phyloP scores from a whole-genome alignment of 2,888 invertebrate genomes.

The Didymodactylos carnosus region DNA sequence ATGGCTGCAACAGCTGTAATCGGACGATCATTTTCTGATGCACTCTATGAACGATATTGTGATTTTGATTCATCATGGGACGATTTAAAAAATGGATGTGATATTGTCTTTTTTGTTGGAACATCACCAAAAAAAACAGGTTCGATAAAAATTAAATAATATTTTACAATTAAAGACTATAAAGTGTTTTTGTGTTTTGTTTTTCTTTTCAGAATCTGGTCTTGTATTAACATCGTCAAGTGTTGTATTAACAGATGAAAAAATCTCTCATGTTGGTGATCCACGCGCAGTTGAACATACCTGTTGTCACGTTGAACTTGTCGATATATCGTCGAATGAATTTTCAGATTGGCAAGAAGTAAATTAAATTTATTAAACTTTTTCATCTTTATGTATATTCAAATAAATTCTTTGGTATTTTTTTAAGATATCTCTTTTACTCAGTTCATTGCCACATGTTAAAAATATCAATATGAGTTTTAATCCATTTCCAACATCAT shows the following conservation, averaged over 20 bases:
- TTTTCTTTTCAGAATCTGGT: not conserved
- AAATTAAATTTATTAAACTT: too few relatives aligned
- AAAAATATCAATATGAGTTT: not conserved
- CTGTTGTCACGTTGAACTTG: not conserved
- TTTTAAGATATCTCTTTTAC: not conserved
- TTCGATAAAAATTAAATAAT: not conserved
- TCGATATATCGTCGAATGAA: not conserved
- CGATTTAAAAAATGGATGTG: not conserved
- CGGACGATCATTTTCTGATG: not conserved
- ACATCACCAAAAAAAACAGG: not conserved
- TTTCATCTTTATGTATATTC: not conserved
- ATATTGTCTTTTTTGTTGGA: not conserved
- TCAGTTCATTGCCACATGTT: not conserved
- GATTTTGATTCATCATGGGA: not conserved
- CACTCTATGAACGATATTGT: not conserved
- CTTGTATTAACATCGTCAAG: not conserved
- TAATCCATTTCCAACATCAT: not conserved
- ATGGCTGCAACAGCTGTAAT: not conserved
- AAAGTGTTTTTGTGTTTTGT: not conserved
- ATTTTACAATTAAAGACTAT: not conserved
- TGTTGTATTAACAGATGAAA: not conserved
- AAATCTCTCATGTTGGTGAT: not conserved
- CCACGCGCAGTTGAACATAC: not conserved
- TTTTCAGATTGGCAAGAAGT: conserved; percentile 9
- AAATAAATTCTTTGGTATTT: not conserved